Conservation (phyloP, 2,113 vertebrate species). For the Castor canadensis region DNA sequence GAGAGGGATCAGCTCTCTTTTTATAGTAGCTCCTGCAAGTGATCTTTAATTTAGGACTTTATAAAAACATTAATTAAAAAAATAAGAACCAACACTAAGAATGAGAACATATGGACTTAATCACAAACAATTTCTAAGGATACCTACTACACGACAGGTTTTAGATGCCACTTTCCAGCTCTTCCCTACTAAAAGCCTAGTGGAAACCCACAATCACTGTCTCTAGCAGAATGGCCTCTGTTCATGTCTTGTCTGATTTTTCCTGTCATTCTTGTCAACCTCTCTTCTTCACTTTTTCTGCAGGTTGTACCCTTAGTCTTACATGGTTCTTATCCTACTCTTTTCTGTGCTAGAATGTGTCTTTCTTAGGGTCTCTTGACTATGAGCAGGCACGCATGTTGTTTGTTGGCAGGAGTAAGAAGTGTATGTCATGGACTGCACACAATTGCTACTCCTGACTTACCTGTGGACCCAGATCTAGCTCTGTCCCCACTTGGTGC, state of each 20-base stretch:
- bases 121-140: neutral
- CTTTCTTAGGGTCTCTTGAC: neutral
- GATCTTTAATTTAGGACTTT: neutral
- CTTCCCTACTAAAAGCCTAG: neutral
- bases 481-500: neutral
- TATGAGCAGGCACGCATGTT: neutral
- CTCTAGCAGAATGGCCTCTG: neutral
- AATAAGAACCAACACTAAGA: neutral
- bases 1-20: neutral
- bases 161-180: neutral
- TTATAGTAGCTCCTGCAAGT: neutral
- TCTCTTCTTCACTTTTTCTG: neutral
- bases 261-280: neutral
- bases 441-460: neutral
- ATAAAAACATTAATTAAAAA: neutral
- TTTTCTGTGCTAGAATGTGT: neutral
- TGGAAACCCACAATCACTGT: neutral
- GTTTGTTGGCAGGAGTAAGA: too few relatives aligned
- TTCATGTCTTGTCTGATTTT: neutral
- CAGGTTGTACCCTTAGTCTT: neutral
- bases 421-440: rapidly evolving
- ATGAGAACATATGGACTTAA: neutral
- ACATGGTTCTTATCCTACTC: neutral
- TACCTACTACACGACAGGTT: neutral
- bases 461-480: neutral